These are phyloP conservation scores for Oxystoma pomonae DNA, from an alignment of 2,888 invertebrate genomes.

Conservation along the genomic window DNA sequence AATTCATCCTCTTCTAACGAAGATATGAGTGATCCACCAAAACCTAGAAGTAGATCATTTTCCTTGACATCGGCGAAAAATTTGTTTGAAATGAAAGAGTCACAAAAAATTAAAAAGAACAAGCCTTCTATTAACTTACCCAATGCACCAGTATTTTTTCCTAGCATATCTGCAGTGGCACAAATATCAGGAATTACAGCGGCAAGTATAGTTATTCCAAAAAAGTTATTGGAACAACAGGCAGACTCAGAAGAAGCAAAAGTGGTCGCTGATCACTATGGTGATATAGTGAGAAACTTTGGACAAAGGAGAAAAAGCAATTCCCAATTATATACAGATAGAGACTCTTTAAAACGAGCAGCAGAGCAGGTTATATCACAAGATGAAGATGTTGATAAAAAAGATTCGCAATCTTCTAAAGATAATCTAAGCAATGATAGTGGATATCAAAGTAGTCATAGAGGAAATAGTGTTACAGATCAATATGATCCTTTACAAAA, in stretches of 20 bases:
- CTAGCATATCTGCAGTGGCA: constrained; percentile 33
- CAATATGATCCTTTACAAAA: constrained; percentile 18
- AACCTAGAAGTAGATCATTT: constrained; percentile 26
- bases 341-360: constrained; percentile 39
- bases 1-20: constrained; percentile 18
- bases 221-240: constrained; percentile 39
- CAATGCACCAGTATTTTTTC: constrained; percentile 10
- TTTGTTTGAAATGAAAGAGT: constrained; percentile 10
- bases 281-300: constrained; percentile 71
- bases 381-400: constrained; percentile 12
- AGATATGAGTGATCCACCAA: constrained; percentile 15
- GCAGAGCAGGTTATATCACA: constrained; percentile 33
- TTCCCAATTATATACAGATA: constrained; percentile 31
- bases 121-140: constrained; percentile 3
- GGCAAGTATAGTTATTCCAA: constrained; percentile 41
- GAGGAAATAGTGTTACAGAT: constrained; percentile 18
- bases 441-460: constrained; percentile 18
- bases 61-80: constrained; percentile 30
- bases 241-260: constrained; percentile 60
- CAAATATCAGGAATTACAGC: constrained; percentile 40
- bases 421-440: constrained; percentile 21
- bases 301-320: constrained; percentile 44
- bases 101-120: constrained; percentile 4
- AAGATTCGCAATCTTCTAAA: constrained; percentile 20
- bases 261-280: constrained; percentile 74